Base-by-base conservation (phyloP, 1,140 invertebrate species). In the Choristoneura fumiferana region DNA sequence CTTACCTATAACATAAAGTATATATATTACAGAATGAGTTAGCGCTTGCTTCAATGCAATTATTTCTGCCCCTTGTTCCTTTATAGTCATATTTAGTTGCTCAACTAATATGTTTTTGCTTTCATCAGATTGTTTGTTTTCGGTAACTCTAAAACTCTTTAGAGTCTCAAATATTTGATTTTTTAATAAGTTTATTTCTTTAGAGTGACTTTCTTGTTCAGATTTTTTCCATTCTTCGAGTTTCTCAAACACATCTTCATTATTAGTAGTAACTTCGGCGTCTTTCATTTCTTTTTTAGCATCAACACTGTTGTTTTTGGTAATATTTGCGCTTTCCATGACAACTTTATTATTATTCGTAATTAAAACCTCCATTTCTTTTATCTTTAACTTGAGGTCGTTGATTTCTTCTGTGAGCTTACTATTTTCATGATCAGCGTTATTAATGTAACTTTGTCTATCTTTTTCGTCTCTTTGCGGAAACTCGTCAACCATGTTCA, bases 331-430 rank as follows among this genome's bases (percentile, higher is more conserved):
- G 4, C n/a, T 18, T 53, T 58, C 35, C 29, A 35, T 14, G 37
- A 43, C 14, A 61, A 5, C 29, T 52, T 55, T 69, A 34, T 58
- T 73, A 13, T 58, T 54, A 33, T 65, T 74, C n/a, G 63, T 62
- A 18, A 76, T 65, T 49, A 68, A 17, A 15, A 53, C 58, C 74
- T 87, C 81, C 89, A 73, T 84, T 73, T 71, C 79, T 74, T 71
- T 87, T 65, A 81, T 72, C 82, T 83, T 89, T 22, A 57, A 43
- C 68, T 78, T 78, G 65, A 91, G 45, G 75, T 81, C 63, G 58
- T 71, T 72, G 62, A 76, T 89, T 90, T 67, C 91, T 60, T 74
- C 89, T 88, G 73, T 93, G 89, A 71, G 90, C 59, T 78, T 81
- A 35, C 40, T 58, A 59, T 73, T 77, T 63, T 72, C 67, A 40